These are phyloP conservation scores for Euzophera pinguis DNA, from an alignment of 2,888 invertebrate species.

Conservation along the genomic window DNA sequence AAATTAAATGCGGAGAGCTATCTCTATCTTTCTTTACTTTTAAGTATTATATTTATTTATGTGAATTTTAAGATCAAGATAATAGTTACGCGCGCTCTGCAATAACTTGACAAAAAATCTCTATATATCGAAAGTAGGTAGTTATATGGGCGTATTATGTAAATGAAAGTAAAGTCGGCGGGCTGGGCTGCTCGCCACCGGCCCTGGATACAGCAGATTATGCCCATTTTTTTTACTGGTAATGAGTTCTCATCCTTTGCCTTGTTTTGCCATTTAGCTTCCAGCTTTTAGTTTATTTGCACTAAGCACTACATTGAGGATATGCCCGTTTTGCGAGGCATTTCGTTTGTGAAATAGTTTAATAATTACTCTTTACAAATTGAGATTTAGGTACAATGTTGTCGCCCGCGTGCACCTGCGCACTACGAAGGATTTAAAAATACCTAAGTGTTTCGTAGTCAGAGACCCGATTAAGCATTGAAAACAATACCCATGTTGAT, in stretches of 20 bases:
- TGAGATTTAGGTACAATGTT: no score
- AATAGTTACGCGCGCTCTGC: neutral
- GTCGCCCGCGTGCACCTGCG: no score
- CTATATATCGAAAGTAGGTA: slow-evolving; percentile 11
- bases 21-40: no score
- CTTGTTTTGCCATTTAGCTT: slow-evolving; percentile 13
- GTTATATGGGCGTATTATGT: slow-evolving; percentile 42
- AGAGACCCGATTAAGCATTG: no score
- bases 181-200: slow-evolving; percentile 22
- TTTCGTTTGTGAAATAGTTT: neutral
- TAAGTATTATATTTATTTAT: no score
- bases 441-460: no score
- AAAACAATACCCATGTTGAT: no score
- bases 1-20: no score
- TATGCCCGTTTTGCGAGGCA: neutral
- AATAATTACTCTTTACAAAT: neutral
- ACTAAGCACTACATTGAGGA: slow-evolving; percentile 12
- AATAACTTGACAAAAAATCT: neutral
- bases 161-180: slow-evolving; percentile 54
- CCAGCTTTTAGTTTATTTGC: slow-evolving; percentile 19
- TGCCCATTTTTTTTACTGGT: slow-evolving; percentile 24
- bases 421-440: no score
- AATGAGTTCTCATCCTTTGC: slow-evolving; percentile 24
- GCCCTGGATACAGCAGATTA: slow-evolving; percentile 19
- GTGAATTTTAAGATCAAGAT: neutral